Conservation (phyloP, 2,888 invertebrate genomes). For the Cataglyphis livida region DNA sequence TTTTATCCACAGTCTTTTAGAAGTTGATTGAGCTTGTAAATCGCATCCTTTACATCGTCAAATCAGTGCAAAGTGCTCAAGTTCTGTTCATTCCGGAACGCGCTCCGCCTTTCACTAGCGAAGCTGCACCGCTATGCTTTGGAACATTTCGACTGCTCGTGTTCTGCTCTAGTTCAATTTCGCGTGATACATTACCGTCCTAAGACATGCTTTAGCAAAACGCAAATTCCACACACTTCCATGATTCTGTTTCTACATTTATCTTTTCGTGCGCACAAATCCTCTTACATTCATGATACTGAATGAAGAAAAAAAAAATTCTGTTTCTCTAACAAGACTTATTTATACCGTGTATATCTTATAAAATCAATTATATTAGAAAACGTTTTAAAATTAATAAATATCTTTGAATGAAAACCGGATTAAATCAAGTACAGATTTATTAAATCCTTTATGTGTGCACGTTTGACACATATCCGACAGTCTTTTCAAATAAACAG, state of each 20-base stretch:
- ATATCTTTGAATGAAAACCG: neutral
- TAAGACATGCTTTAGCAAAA: conserved; percentile 41
- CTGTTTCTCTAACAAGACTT: neutral
- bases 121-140: conserved; percentile 38
- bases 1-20: conserved; percentile 15
- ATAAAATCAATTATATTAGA: neutral
- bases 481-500: conserved; percentile 3
- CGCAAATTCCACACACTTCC: conserved; percentile 10
- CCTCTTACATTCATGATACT: neutral
- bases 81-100: conserved; percentile 48
- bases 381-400: neutral
- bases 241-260: conserved; percentile 13
- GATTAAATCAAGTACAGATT: neutral
- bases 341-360: too few species aligned
- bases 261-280: conserved; percentile 11
- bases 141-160: conserved; percentile 34
- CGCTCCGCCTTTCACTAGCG: conserved; percentile 40
- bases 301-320: neutral
- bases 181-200: conserved; percentile 26
- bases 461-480: neutral
- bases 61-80: conserved; percentile 36
- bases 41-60: conserved; percentile 14
- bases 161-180: conserved; percentile 52
- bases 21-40: conserved; percentile 51
- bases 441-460: conserved; percentile 3